phyloP scores from a whole-genome alignment of 2,113 vertebrate species.

The Proterorhinus semilunaris region DNA sequence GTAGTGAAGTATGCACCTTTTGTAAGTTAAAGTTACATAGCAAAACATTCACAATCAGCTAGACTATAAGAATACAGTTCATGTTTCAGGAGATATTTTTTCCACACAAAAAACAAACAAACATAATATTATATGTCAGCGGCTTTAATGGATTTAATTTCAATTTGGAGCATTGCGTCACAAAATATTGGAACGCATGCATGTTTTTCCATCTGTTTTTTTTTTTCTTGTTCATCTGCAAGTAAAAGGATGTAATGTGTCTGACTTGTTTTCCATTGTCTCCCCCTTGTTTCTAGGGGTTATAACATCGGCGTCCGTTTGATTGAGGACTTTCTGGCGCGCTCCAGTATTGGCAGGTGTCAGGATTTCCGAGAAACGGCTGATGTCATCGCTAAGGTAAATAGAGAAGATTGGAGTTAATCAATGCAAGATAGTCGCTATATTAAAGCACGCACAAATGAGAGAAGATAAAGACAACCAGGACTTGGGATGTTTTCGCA shows the following conservation, averaged over 20 bases:
- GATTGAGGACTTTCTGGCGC: constrained; percentile 97
- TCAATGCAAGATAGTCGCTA: constrained; percentile 30
- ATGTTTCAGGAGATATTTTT: too few species aligned
- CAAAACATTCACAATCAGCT: too few species aligned
- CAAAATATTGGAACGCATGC: neutral
- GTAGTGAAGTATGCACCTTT: too few species aligned
- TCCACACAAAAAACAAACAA: too few species aligned
- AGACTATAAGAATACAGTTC: too few species aligned
- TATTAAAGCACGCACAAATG: constrained; percentile 29
- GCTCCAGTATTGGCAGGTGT: constrained; percentile 95
- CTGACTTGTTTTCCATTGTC: neutral
- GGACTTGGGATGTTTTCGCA: neutral
- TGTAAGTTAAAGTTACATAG: too few species aligned
- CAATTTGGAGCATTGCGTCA: neutral
- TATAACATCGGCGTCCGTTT: constrained; percentile 98
- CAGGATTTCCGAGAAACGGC: constrained; percentile 99
- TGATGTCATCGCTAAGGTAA: constrained; percentile 98
- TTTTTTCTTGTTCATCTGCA: neutral
- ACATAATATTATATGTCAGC: too few species aligned
- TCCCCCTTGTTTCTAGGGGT: constrained; percentile 77
- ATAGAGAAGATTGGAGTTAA: constrained; percentile 10
- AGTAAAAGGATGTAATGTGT: neutral
- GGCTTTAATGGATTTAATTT: neutral
- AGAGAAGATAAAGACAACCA: constrained; percentile 2
- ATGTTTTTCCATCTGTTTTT: too few species aligned